Base-by-base conservation (phyloP, 2,888 invertebrate genomes). In the Cataglyphis cursor region DNA sequence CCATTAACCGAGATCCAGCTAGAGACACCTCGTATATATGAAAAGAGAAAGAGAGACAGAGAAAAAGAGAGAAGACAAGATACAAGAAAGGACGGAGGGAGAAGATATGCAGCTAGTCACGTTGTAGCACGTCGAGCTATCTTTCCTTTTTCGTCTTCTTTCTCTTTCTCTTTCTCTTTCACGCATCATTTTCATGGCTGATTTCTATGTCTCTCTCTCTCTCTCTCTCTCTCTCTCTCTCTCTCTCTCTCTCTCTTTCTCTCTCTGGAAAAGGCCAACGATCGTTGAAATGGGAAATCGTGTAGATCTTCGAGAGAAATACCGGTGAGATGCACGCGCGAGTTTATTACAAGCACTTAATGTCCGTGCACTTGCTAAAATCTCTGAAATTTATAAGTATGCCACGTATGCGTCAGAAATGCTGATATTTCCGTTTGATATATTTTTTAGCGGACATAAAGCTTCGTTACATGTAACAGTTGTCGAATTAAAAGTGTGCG, bases 1-100 rank as follows among this genome's bases (percentile, higher is more conserved):
- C 92, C 93, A 93, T 93, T 93, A 93, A 91, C 87, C 88, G 86
- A 88, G 87, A 90, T 88, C 86, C 83, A 64, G 80, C 66, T 81
- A 84, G 66, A 86, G 66, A 68, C 74, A 28, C 80, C 18, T 81
- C 86, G 83, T 65, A 80, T 65, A 78, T 82, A 85, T 87, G 86
- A 81, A 21, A 38, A 24, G 8, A 64, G 48, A 64, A 0, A 35
- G 31, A 41, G 15, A 41, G 57, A 44, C 6, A 6, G 31, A 54
- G 64, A 81, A 44, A 81, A 51, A 82, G 38, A 38, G 24, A 66
- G 57, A 57, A 38, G 61, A 62, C 83, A 72, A 83, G 68, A 76
- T 76, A 68, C n/a, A 21, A 24, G 51, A 51, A 12, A 6, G 38
- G 64, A 31, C 31, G 18, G 18, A 64, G 31, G 44, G 87, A 86